Evolutionary conservation across 1,140 invertebrate species (phyloP).

Genomic region (Oedothorax gibbosus): DNA sequence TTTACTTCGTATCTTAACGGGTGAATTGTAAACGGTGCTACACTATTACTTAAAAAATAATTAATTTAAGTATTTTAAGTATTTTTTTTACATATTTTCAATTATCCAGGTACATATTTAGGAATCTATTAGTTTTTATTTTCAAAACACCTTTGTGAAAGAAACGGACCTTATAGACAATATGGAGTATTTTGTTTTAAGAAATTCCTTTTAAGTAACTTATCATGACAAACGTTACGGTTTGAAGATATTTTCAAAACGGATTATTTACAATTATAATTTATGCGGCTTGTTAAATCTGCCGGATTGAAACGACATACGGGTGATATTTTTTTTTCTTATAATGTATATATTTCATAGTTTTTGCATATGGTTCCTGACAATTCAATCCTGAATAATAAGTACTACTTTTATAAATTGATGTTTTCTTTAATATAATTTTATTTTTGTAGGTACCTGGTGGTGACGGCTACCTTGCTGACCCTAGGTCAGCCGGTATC

Average conservation of each 20-base stretch:
- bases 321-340: not conserved
- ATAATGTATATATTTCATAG: not conserved
- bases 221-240: no score
- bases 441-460: constrained; percentile 43
- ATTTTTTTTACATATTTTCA: no score
- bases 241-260: not conserved
- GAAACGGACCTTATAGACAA: no score
- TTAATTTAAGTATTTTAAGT: no score
- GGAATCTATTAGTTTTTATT: no score
- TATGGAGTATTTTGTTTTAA: no score
- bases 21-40: no score
- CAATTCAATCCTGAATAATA: not conserved
- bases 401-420: not conserved
- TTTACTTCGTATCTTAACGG: no score
- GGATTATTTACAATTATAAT: not conserved
- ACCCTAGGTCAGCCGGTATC: constrained; percentile 51
- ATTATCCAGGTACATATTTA: no score
- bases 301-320: not conserved
- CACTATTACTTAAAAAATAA: no score
- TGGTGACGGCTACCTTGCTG: constrained; percentile 54
- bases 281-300: not conserved
- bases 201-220: no score
- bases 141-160: no score
- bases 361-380: not conserved
- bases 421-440: not conserved